A percentile compares a stretch with the other conserved stretches of the same genome.
phyloP scores from a whole-genome alignment of 2,797 vertebrate genomes.

The Takifugu ocellatus region DNA sequence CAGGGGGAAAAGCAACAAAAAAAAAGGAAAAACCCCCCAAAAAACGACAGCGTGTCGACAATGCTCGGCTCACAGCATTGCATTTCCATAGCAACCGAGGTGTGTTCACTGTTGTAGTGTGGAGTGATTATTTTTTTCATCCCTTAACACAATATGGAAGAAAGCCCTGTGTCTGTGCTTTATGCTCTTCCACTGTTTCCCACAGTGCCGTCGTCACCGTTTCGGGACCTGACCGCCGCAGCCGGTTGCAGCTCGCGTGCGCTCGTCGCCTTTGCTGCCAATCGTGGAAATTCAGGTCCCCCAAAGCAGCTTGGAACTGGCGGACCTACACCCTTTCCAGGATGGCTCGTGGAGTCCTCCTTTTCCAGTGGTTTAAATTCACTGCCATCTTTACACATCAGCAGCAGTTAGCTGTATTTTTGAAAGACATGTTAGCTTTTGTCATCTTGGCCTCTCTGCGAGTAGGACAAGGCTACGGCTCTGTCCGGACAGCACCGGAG shows the following conservation, averaged over 20 bases:
- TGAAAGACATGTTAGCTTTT: constrained; percentile 53
- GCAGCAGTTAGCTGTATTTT: constrained; percentile 47
- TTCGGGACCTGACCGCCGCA: constrained; percentile 42
- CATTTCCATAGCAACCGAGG: constrained; percentile 74
- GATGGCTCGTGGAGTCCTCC: constrained; percentile 10
- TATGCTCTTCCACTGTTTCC: constrained; percentile 47
- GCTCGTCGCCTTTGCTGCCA: constrained; percentile 8
- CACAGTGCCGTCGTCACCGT: constrained; percentile 26
- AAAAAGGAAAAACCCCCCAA: not conserved
- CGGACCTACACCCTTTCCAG: constrained; percentile 65
- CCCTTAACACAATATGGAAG: constrained; percentile 52
- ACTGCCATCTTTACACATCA: not conserved
- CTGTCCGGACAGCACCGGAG: too few species aligned
- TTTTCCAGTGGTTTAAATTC: constrained; percentile 2
- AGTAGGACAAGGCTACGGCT: too few species aligned
- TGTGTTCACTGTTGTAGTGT: constrained; percentile 72
- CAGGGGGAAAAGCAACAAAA: constrained; percentile 31
- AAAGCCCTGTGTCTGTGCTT: constrained; percentile 64
- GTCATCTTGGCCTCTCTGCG: too few species aligned
- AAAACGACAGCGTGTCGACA: constrained; percentile 50
- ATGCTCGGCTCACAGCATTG: constrained; percentile 61
- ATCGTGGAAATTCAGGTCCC: constrained; percentile 59
- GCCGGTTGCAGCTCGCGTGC: constrained; percentile 24
- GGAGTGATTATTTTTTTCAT: constrained; percentile 42
- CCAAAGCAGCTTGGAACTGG: constrained; percentile 14